phyloP scores from a whole-genome alignment of 2,888 invertebrate species.

The Erynnis tages region DNA sequence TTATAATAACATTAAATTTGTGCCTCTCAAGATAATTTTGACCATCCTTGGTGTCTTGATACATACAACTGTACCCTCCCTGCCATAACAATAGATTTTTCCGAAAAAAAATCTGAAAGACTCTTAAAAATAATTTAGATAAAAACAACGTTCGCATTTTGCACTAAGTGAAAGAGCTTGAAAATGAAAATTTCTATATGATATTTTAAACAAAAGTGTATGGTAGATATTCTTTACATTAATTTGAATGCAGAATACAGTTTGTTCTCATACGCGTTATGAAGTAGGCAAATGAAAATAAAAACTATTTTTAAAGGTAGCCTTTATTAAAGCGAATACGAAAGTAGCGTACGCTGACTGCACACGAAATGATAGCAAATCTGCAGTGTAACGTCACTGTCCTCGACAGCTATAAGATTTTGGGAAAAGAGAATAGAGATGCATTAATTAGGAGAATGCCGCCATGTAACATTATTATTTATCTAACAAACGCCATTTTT shows the following conservation, averaged over 20 bases:
- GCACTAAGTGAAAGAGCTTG: not conserved
- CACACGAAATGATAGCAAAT: no score
- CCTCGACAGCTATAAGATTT: no score
- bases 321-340: not conserved
- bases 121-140: not conserved
- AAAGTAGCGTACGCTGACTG: no score
- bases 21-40: no score
- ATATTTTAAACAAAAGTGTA: not conserved
- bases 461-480: no score
- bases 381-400: no score
- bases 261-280: conserved; percentile 2
- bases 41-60: no score
- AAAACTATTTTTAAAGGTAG: not conserved
- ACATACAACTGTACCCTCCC: no score
- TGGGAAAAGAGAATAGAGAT: no score
- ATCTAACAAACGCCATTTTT: no score
- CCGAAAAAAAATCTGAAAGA: not conserved
- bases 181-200: not conserved
- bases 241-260: not conserved
- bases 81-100: not conserved
- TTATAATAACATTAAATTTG: no score
- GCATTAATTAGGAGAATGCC: no score
- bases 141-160: not conserved
- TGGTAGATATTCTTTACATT: not conserved
- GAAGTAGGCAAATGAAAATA: conserved; percentile 1